phyloP scores from a whole-genome alignment of 2,113 vertebrate species.

The Anarrhichthys ocellatus region DNA sequence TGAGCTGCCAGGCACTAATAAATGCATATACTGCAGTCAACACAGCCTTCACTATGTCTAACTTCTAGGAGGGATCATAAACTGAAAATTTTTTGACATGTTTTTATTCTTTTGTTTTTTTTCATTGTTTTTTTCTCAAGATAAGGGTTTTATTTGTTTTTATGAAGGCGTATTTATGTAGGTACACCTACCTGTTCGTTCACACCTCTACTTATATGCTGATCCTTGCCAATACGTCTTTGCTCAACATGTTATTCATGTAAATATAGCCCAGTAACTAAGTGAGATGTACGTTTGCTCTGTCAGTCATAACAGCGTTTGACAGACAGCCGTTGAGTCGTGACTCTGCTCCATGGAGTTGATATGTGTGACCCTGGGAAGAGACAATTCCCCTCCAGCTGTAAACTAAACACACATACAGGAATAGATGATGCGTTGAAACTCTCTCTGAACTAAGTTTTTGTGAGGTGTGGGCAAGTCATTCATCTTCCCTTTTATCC shows the following conservation, averaged over 20 bases:
- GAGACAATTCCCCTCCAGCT: conserved; percentile 27
- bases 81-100: conserved; percentile 32
- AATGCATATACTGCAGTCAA: conserved; percentile 12
- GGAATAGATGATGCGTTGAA: conserved; percentile 42
- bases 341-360: conserved; percentile 28
- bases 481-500: conserved; percentile 14
- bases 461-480: neutral
- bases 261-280: conserved; percentile 38
- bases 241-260: conserved; percentile 25
- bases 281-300: conserved; percentile 40
- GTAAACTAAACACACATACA: conserved; percentile 32
- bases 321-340: conserved; percentile 60
- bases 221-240: neutral
- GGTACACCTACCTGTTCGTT: neutral
- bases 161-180: neutral
- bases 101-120: conserved; percentile 16
- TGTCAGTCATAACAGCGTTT: conserved; percentile 54
- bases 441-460: conserved; percentile 24
- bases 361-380: conserved; percentile 36
- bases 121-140: conserved; percentile 2
- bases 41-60: neutral
- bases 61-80: conserved; percentile 25
- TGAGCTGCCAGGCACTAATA: conserved; percentile 41
- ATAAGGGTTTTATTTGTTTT: conserved; percentile 18
- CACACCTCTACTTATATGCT: neutral